phyloP scores from a whole-genome alignment of 1,140 invertebrate species.

The Aphis craccivora region DNA sequence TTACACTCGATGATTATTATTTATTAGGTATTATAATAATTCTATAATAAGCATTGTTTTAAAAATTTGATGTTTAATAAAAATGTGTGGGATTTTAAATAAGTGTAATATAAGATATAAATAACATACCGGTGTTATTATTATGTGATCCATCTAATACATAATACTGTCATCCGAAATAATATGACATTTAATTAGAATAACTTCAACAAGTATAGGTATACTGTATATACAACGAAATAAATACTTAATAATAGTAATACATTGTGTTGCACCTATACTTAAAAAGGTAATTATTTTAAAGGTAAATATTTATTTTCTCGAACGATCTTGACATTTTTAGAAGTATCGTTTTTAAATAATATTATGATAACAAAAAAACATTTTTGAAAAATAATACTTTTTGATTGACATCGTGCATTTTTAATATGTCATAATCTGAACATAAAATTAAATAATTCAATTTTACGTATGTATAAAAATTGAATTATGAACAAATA shows the following conservation, averaged over 20 bases:
- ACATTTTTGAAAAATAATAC: no score
- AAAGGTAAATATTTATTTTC: not conserved
- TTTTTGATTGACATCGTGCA: not conserved
- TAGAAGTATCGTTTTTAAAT: not conserved
- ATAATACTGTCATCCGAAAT: not conserved
- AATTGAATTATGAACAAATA: no score
- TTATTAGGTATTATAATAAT: no score
- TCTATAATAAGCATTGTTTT: not conserved
- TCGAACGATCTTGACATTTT: not conserved
- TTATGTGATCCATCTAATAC: not conserved
- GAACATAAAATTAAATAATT: not conserved
- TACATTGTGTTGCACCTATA: not conserved
- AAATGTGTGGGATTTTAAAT: not conserved
- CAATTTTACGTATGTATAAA: not conserved
- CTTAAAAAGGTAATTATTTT: not conserved
- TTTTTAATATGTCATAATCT: not conserved
- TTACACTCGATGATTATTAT: not conserved
- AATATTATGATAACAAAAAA: not conserved
- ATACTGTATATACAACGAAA: no score
- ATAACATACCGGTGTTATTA: not conserved
- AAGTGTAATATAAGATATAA: not conserved
- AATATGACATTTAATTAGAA: no score
- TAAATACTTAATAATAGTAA: no score
- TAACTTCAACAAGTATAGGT: no score
- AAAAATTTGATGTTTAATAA: not conserved